Evolutionary conservation across 2,888 invertebrate species (phyloP).

Genomic region (Drosophila affinis): DNA sequence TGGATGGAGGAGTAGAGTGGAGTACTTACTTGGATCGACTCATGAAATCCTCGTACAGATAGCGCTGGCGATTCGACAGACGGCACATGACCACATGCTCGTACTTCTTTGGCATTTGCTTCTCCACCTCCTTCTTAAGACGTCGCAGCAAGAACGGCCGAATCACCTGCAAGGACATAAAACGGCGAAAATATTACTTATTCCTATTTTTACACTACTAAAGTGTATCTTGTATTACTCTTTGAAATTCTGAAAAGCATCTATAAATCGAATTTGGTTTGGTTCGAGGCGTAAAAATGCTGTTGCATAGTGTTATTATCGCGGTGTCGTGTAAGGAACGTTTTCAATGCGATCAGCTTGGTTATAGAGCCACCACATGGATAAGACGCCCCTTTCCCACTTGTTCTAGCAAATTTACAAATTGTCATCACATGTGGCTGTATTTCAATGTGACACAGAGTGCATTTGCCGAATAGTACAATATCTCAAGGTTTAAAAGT

Average conservation of each 20-base stretch:
- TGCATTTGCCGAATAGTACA: constrained; percentile 54
- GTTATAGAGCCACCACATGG: constrained; percentile 51
- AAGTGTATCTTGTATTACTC: no score
- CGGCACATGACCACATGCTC: constrained; percentile 97
- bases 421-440: constrained; percentile 65
- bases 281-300: no score
- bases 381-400: constrained; percentile 54
- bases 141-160: constrained; percentile 96
- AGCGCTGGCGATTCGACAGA: constrained; percentile 97
- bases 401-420: constrained; percentile 69
- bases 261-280: no score
- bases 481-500: constrained; percentile 4
- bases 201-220: no score
- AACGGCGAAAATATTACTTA: not conserved
- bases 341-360: constrained; percentile 61
- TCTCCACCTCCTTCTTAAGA: constrained; percentile 97
- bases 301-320: no score
- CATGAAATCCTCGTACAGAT: constrained; percentile 99
- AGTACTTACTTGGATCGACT: constrained; percentile 92
- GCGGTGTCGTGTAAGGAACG: constrained; percentile 10
- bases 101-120: constrained; percentile 98
- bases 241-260: no score
- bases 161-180: constrained; percentile 87
- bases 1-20: no score
- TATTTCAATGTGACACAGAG: constrained; percentile 67